A percentile compares a stretch with the other conserved stretches of the same genome.
phyloP scores from a whole-genome alignment of 2,113 vertebrate genomes.

The Heterocephalus glaber region DNA sequence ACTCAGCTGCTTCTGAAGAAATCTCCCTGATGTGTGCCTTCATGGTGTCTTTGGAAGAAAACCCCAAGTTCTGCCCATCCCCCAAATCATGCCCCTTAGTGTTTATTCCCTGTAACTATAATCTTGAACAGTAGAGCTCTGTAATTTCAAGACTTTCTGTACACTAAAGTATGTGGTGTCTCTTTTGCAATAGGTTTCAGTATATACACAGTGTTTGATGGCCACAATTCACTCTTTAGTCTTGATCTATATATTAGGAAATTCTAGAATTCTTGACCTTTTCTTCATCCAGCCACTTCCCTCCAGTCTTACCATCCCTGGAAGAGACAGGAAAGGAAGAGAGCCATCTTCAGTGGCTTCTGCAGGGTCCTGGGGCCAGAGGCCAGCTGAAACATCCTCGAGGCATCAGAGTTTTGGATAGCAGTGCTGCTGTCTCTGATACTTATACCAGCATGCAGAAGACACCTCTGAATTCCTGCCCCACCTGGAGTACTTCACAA shows the following conservation, averaged over 20 bases:
- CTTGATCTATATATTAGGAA: neutral
- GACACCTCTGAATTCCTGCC: neutral
- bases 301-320: neutral
- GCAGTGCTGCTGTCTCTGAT: neutral
- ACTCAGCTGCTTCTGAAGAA: neutral
- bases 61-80: neutral
- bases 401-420: neutral
- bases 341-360: neutral
- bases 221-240: neutral
- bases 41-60: conserved; percentile 7
- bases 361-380: neutral
- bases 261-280: neutral
- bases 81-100: neutral
- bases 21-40: neutral
- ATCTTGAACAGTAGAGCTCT: neutral
- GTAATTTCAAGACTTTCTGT: conserved; percentile 31
- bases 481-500: neutral
- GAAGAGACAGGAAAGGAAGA: neutral
- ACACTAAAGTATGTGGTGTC: neutral
- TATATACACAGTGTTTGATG: neutral
- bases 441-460: neutral
- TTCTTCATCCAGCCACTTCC: neutral
- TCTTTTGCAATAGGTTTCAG: neutral
- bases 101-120: neutral
- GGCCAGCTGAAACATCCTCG: neutral